Percentiles rank a stretch among this genome's conserved stretches.
Conservation (phyloP, 2,797 vertebrate species). For the Tragelaphus eurycerus region DNA sequence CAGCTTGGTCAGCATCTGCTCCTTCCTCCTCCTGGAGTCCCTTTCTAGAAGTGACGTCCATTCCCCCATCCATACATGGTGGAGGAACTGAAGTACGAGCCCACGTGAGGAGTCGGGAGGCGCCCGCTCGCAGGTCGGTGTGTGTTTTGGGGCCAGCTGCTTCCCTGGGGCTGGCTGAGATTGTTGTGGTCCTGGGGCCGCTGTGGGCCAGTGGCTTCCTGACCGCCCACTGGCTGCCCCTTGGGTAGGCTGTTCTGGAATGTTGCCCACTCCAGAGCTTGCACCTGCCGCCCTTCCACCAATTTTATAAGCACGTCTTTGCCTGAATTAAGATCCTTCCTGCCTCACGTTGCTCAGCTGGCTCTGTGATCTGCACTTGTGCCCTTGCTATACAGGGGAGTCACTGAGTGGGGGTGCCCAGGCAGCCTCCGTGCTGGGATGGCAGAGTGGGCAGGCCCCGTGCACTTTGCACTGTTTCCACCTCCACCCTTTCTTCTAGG, state of each 20-base stretch:
- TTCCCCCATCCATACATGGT: background rate
- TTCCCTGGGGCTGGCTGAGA: background rate
- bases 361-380: background rate
- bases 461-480: accelerated
- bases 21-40: background rate
- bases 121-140: background rate
- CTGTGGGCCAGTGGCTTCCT: background rate
- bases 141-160: background rate
- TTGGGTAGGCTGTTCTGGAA: background rate
- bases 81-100: background rate
- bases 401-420: background rate
- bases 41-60: background rate
- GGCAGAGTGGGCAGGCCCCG: too few species aligned
- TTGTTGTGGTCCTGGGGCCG: background rate
- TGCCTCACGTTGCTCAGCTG: background rate
- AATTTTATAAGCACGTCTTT: background rate
- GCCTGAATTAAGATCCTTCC: background rate
- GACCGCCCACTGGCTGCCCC: background rate
- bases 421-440: background rate
- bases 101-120: background rate
- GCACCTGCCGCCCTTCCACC: background rate
- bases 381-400: background rate
- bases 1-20: background rate
- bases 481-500: background rate
- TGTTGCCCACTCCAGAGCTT: background rate